Percentiles rank a stretch among this genome's conserved stretches.
Conservation (phyloP, 2,113 vertebrate genomes). For the Campylomormyrus tamandua region DNA sequence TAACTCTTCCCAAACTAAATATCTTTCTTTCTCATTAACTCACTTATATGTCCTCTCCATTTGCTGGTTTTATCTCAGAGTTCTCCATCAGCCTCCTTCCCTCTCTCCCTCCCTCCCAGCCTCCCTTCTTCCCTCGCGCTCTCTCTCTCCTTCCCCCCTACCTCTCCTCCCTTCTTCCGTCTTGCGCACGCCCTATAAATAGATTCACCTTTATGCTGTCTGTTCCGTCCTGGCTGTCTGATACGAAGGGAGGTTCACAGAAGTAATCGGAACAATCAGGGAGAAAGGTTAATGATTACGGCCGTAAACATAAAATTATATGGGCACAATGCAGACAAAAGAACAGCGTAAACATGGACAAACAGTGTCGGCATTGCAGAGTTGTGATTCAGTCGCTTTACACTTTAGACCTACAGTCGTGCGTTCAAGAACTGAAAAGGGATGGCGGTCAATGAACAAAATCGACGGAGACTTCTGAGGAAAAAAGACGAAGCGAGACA, state of each 20-base stretch:
- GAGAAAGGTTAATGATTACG: not conserved
- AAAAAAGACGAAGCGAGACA: not conserved
- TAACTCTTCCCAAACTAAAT: not conserved
- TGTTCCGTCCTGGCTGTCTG: constrained; percentile 8
- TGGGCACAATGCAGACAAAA: not conserved
- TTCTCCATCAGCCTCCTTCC: not conserved
- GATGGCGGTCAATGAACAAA: not conserved
- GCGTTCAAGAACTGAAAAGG: not conserved
- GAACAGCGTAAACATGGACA: not conserved
- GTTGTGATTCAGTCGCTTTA: not conserved
- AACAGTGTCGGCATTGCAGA: not conserved
- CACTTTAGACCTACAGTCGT: not conserved
- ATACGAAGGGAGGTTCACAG: not conserved
- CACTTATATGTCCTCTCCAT: not conserved
- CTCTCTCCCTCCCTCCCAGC: not conserved
- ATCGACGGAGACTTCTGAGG: not conserved
- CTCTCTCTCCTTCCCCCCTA: not conserved
- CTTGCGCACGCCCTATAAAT: constrained; percentile 7
- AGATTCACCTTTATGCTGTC: constrained; percentile 13
- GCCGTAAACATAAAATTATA: not conserved
- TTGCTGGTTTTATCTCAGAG: not conserved
- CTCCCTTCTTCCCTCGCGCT: not conserved
- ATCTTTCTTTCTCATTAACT: not conserved
- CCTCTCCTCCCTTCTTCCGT: not conserved
- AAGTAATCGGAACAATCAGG: not conserved